phyloP scores from a whole-genome alignment of 1,140 invertebrate genomes.

The Linepithema humile region DNA sequence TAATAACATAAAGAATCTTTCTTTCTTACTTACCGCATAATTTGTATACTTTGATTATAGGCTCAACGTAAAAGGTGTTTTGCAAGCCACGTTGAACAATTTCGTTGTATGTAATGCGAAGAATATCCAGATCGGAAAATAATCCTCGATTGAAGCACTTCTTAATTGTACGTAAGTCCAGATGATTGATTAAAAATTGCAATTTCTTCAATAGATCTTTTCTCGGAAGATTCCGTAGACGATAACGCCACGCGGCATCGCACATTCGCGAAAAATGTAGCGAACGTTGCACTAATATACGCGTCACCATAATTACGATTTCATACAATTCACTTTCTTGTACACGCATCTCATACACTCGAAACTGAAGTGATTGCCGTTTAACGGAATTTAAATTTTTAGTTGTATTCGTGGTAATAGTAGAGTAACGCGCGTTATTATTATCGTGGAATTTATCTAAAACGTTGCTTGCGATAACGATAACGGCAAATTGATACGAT shows the following conservation, averaged over 20 bases:
- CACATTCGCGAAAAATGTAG: neutral
- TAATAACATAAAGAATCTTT: neutral
- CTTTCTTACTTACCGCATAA: neutral
- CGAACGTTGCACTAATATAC: constrained; percentile 21
- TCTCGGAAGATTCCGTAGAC: neutral
- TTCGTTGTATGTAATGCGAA: constrained; percentile 8
- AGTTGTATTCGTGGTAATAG: too few species aligned
- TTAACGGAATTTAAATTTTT: too few species aligned
- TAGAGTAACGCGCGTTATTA: neutral
- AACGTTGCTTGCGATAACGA: constrained; percentile 12
- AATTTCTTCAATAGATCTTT: neutral
- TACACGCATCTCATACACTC: neutral
- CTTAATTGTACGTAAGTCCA: constrained; percentile 21
- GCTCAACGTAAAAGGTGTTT: constrained; percentile 5
- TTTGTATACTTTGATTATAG: neutral
- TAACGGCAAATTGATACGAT: constrained; percentile 53
- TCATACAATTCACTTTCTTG: neutral
- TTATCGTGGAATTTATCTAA: neutral
- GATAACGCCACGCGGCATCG: constrained; percentile 5
- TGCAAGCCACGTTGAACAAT: constrained; percentile 21
- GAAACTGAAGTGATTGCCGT: neutral
- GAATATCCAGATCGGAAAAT: constrained; percentile 25
- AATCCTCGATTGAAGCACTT: constrained; percentile 13
- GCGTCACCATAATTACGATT: constrained; percentile 3
- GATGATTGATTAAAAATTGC: constrained; percentile 11